Conservation (phyloP, 2,113 vertebrate species). For the Pterocles gutturalis region DNA sequence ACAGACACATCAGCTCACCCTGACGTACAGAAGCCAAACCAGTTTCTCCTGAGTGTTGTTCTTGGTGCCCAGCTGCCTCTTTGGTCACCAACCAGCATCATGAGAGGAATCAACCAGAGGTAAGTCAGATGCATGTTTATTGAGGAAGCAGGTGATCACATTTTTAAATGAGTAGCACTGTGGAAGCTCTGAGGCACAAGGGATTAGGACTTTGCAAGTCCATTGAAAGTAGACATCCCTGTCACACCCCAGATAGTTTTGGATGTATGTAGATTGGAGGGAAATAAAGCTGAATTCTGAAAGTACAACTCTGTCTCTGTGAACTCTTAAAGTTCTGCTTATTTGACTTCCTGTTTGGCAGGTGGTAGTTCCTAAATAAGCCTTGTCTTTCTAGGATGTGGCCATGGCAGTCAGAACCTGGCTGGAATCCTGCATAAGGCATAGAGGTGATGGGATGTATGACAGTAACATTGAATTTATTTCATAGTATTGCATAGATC, state of each 20-base stretch:
- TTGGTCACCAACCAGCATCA: conserved; percentile 97
- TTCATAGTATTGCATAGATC: background rate
- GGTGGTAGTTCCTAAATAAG: background rate
- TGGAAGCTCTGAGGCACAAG: background rate
- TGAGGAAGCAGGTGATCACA: background rate
- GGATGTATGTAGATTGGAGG: background rate
- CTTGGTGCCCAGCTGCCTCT: conserved; percentile 95
- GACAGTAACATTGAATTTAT: background rate
- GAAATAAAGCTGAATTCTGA: background rate
- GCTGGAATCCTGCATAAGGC: background rate
- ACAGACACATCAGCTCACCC: conserved; percentile 91
- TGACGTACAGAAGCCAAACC: conserved; percentile 94
- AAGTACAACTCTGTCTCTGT: background rate
- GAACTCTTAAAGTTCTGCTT: background rate
- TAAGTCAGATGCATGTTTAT: background rate
- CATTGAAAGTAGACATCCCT: background rate
- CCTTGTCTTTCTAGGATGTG: background rate
- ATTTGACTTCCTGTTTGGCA: background rate
- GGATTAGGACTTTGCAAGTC: background rate
- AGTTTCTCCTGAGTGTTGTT: conserved; percentile 92
- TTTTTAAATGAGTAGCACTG: background rate
- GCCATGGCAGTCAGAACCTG: background rate
- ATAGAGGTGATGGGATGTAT: background rate
- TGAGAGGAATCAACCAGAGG: conserved; percentile 99
- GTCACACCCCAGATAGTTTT: background rate